Percentiles rank a stretch among this genome's conserved stretches.
phyloP scores from a whole-genome alignment of 2,888 invertebrate species.

The Atherix ibis region DNA sequence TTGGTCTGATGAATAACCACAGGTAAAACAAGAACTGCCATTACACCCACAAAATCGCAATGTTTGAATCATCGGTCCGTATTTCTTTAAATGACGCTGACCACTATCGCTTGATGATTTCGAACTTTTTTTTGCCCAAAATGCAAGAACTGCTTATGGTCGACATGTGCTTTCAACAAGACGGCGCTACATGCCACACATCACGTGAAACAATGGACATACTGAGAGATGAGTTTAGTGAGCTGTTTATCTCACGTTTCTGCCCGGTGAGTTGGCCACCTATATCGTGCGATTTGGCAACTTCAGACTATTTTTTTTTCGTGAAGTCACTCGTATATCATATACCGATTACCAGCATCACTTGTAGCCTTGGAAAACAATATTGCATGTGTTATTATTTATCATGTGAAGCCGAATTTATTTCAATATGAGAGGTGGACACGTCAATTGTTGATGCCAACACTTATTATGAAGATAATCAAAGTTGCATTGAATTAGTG shows the following conservation, averaged over 20 bases:
- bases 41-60: not conserved
- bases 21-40: too few relatives aligned
- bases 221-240: not conserved
- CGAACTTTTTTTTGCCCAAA: not conserved
- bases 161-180: not conserved
- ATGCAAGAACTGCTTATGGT: not conserved
- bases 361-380: not conserved
- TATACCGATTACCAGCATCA: not conserved
- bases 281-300: not conserved
- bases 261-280: slow-evolving; percentile 3
- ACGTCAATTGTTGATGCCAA: too few relatives aligned
- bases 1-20: too few relatives aligned
- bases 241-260: not conserved
- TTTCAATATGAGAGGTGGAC: too few relatives aligned
- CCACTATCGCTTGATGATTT: not conserved
- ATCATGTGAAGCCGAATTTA: not conserved
- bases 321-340: not conserved
- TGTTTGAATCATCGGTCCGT: not conserved
- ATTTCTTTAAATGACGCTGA: not conserved
- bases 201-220: not conserved
- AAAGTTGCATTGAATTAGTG: too few relatives aligned
- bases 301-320: not conserved
- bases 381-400: not conserved
- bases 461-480: too few relatives aligned
- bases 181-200: not conserved